phyloP scores from a whole-genome alignment of 2,888 invertebrate species.

The Tipula confusa region DNA sequence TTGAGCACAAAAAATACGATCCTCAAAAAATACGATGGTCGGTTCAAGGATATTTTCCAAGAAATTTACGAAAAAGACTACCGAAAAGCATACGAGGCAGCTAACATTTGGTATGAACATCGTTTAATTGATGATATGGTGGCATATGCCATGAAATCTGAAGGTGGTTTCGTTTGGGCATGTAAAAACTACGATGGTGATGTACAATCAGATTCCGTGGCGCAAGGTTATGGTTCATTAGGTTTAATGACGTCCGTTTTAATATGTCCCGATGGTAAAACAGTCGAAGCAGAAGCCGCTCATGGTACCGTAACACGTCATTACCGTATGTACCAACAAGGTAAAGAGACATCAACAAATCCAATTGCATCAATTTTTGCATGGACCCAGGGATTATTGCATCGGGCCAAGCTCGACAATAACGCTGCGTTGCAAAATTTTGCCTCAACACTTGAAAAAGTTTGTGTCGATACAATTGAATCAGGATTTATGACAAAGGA shows the following conservation, averaged over 20 bases:
- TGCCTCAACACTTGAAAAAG: conserved; percentile 79
- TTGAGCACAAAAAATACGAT: conserved; percentile 97
- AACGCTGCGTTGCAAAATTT: conserved; percentile 74
- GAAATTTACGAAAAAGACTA: conserved; percentile 89
- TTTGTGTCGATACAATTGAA: conserved; percentile 94
- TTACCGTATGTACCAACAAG: conserved; percentile 83
- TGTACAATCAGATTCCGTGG: conserved; percentile 97
- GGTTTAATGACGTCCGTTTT: conserved; percentile 98
- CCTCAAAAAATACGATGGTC: conserved; percentile 91
- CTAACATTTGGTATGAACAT: conserved; percentile 96
- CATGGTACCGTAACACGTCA: conserved; percentile 96
- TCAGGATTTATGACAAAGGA: conserved; percentile 96
- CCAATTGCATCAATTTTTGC: conserved; percentile 99
- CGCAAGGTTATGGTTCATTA: conserved; percentile 93
- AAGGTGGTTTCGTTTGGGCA: conserved; percentile 99
- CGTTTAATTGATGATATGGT: conserved; percentile 99
- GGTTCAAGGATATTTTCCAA: conserved; percentile 96
- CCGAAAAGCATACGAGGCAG: conserved; percentile 75
- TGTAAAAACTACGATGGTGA: conserved; percentile 99
- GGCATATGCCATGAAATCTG: conserved; percentile 94
- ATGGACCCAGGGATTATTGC: conserved; percentile 91
- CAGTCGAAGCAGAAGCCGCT: conserved; percentile 96
- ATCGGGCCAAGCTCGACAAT: conserved; percentile 89
- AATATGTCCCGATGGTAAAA: conserved; percentile 95
- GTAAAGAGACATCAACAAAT: conserved; percentile 97